These are phyloP conservation scores for Condylura cristata DNA, from an alignment of 2,113 vertebrate genomes.

Conservation along the genomic window DNA sequence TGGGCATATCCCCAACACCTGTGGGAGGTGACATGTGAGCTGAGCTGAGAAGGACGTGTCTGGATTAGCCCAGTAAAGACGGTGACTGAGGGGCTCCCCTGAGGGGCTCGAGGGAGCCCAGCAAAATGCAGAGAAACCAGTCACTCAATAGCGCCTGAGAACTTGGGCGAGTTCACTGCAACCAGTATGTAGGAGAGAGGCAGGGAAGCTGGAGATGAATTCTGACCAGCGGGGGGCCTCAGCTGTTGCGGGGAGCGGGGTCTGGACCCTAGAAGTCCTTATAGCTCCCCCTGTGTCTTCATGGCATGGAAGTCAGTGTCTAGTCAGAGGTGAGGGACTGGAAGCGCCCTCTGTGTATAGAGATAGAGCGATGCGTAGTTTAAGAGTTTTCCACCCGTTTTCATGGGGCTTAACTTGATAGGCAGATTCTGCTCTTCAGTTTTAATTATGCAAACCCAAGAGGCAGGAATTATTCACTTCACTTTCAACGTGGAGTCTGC, in stretches of 20 bases:
- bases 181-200: not conserved
- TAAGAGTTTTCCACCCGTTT: not conserved
- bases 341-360: not conserved
- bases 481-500: not conserved
- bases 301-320: not conserved
- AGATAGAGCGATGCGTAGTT: not conserved
- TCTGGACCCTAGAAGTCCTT: not conserved
- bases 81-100: too few species aligned
- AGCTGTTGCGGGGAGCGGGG: not conserved
- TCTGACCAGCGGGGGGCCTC: not conserved
- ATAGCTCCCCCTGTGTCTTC: not conserved
- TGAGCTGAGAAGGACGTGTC: not conserved
- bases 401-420: not conserved
- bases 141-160: not conserved
- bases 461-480: slow-evolving; percentile 14
- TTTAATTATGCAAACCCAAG: slow-evolving; percentile 29
- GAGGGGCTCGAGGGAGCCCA: not conserved
- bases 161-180: not conserved
- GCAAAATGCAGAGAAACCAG: not conserved
- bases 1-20: accelerated
- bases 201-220: not conserved
- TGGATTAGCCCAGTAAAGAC: not conserved
- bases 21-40: accelerated
- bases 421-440: slow-evolving; percentile 17
- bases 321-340: not conserved